Percentiles rank a stretch among this genome's conserved stretches.
Evolutionary conservation across 2,113 vertebrate genomes (phyloP).

Genomic region (Archocentrus centrarchus): DNA sequence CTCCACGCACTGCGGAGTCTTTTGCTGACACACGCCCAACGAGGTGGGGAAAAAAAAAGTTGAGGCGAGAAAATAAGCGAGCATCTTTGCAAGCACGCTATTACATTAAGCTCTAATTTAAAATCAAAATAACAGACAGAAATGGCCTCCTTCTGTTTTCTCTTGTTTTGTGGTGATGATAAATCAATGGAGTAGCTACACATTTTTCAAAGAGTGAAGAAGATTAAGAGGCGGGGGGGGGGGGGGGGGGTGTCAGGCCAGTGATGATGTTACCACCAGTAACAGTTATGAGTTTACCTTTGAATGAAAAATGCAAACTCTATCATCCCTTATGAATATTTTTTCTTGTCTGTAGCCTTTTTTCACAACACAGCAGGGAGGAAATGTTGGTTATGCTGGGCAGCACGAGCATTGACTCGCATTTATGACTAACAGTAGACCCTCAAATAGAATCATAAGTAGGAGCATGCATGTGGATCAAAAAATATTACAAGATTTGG

Average conservation of each 20-base stretch:
- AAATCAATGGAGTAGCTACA: neutral
- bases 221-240: no score
- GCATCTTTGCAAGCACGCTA: neutral
- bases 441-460: neutral
- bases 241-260: no score
- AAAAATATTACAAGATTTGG: neutral
- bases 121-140: neutral
- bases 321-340: neutral
- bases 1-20: neutral
- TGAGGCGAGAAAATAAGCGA: neutral
- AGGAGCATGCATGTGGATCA: neutral
- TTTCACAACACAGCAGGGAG: neutral
- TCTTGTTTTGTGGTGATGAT: neutral
- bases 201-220: neutral
- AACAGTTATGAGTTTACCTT: neutral
- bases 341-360: neutral
- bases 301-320: neutral
- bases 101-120: neutral
- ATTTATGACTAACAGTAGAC: neutral
- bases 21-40: neutral
- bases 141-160: neutral
- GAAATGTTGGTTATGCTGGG: neutral
- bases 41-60: neutral
- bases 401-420: neutral
- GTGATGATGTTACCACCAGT: neutral